Evolutionary conservation across 2,797 vertebrate genomes (phyloP), one percentile per base, ranked within the genome.

Genomic region (Parambassis ranga): DNA sequence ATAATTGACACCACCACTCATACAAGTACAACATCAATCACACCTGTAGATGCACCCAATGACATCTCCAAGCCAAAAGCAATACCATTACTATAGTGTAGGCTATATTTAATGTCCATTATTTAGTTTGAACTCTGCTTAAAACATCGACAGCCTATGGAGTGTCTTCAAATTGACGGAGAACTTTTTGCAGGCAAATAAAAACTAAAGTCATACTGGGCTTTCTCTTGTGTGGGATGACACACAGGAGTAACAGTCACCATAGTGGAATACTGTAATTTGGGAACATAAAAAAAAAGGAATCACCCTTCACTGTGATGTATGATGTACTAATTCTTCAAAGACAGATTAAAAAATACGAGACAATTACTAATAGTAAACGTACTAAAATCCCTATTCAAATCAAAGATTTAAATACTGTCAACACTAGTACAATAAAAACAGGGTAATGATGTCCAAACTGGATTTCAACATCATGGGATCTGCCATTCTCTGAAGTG

Each of bases 1-100:
- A 92, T 93, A 88, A 92, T 92, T 92, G 84, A 90, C 73, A 82
- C 52, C 52, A 69, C 61, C 79, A 81, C 90, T 91, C 87, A 89
- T 85, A 77, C n/a, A 77, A 81, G 80, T 22, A 68, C 61, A 57
- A 44, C 83, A 90, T 91, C 87, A 90, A 86, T 85, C 75, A 83
- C 80, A 78, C 63, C 69, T 74, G 41, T 35, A 66, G 67, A 72
- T 63, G 50, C 46, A 49, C 52, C 13, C 35, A 26, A 14, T 58
- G 22, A 56, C 58, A 35, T 71, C 46, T 46, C 26, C 20, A 30
- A 62, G 75, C 52, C 37, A 50, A 46, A 47, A 60, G 41, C 26
- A 28, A 23, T n/a, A 62, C 41, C 72, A 69, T 67, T 38, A 58
- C 57, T 26, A 30, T n/a, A 31, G 31, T 4, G 7, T 23, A 42